A percentile compares a stretch with the other conserved stretches of the same genome.
Evolutionary conservation across 2,797 vertebrate species (phyloP).

Genomic region (Rhincodon typus): DNA sequence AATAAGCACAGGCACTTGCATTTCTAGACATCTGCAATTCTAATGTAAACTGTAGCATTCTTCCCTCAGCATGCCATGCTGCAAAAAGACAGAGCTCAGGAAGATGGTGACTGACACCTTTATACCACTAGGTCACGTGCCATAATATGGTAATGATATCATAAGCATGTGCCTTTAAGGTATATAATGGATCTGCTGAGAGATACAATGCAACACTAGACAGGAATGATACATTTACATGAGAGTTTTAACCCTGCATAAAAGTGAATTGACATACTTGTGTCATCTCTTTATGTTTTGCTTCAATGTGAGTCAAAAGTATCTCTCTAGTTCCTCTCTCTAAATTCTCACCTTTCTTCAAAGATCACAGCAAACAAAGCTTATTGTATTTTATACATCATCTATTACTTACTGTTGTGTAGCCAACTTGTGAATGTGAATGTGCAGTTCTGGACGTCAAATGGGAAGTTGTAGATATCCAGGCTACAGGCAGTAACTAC

Average conservation of each 20-base stretch:
- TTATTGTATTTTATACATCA: not conserved
- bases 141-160: no score
- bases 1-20: no score
- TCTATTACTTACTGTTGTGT: conserved; percentile 74
- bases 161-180: no score
- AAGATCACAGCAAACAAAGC: not conserved
- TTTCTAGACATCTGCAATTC: no score
- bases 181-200: no score
- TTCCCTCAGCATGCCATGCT: no score
- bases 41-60: no score
- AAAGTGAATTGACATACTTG: not conserved
- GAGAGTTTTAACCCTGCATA: not conserved
- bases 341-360: not conserved
- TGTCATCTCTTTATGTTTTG: not conserved
- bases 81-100: no score
- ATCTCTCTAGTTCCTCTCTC: not conserved
- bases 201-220: not conserved
- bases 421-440: conserved; percentile 98
- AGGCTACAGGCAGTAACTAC: conserved; percentile 90
- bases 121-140: no score
- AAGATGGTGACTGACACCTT: no score
- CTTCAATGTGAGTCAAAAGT: not conserved
- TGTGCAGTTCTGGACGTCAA: conserved; percentile 94
- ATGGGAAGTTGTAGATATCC: conserved; percentile 98
- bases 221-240: not conserved